Percentiles rank a stretch among this genome's conserved stretches.
These are phyloP conservation scores for Clivina fossor DNA, from an alignment of 2,888 invertebrate genomes.

Conservation along the genomic window DNA sequence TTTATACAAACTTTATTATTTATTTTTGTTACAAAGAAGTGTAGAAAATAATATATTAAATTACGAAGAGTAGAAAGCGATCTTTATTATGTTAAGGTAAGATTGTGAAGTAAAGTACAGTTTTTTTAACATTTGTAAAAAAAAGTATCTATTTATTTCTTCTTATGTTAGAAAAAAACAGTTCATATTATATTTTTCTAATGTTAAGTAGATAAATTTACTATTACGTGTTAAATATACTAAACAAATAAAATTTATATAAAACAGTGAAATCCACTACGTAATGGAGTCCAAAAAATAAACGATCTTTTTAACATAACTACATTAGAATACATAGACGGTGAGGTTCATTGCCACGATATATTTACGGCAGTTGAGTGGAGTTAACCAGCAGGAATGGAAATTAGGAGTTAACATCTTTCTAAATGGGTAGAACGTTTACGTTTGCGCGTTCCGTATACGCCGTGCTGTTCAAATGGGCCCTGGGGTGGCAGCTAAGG, in stretches of 20 bases:
- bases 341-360: not conserved
- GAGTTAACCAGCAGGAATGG: constrained; percentile 16
- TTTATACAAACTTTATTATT: too few relatives aligned
- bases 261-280: not conserved
- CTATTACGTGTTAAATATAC: constrained; percentile 13
- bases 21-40: too few relatives aligned
- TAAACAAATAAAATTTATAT: constrained; percentile 1
- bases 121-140: too few relatives aligned
- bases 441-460: not conserved
- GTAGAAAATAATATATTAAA: too few relatives aligned
- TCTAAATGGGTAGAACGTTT: constrained; percentile 13
- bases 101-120: too few relatives aligned
- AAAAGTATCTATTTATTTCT: too few relatives aligned
- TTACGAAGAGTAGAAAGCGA: too few relatives aligned
- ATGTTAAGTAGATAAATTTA: not conserved
- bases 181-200: not conserved
- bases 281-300: constrained; percentile 11
- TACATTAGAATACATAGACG: constrained; percentile 21
- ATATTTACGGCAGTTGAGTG: not conserved
- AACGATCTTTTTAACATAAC: too few relatives aligned
- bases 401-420: constrained; percentile 28
- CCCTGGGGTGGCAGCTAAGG: not conserved
- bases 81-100: too few relatives aligned
- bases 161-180: too few relatives aligned
- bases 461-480: not conserved